Percentiles rank a stretch among this genome's conserved stretches.
Conservation (phyloP, 2,888 invertebrate genomes). For the Patella depressa region DNA sequence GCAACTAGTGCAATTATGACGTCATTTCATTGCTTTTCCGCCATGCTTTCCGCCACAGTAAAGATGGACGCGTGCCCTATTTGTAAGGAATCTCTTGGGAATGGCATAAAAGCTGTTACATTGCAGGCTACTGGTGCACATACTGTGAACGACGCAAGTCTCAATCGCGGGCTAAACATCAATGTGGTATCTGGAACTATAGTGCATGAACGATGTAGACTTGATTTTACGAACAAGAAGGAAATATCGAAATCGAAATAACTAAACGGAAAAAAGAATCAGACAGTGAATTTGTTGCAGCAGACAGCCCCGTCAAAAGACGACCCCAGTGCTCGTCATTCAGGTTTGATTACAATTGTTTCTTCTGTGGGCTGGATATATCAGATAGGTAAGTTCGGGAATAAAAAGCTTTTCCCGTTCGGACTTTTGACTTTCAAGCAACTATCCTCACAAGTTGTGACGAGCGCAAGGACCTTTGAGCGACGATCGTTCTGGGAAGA, state of each 20-base stretch:
- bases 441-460: neutral
- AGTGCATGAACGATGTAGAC: neutral
- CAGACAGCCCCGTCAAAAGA: neutral
- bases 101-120: neutral
- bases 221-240: neutral
- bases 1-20: too few species aligned
- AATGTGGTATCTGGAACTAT: neutral
- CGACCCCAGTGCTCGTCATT: too few species aligned
- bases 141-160: neutral
- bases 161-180: neutral
- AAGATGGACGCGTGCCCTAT: neutral
- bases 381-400: too few species aligned
- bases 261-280: neutral
- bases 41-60: too few species aligned
- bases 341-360: too few species aligned
- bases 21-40: too few species aligned
- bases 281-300: neutral
- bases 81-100: neutral
- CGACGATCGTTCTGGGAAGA: conserved; percentile 1
- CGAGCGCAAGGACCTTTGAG: neutral
- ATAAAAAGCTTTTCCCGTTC: neutral
- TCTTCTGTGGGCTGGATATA: too few species aligned
- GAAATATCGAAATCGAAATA: neutral
- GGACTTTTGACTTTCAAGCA: neutral
- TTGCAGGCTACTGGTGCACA: neutral